Percentiles rank a stretch among this genome's conserved stretches.
Evolutionary conservation across 2,888 invertebrate genomes (phyloP).

Genomic region (Iphiclides podalirius): DNA sequence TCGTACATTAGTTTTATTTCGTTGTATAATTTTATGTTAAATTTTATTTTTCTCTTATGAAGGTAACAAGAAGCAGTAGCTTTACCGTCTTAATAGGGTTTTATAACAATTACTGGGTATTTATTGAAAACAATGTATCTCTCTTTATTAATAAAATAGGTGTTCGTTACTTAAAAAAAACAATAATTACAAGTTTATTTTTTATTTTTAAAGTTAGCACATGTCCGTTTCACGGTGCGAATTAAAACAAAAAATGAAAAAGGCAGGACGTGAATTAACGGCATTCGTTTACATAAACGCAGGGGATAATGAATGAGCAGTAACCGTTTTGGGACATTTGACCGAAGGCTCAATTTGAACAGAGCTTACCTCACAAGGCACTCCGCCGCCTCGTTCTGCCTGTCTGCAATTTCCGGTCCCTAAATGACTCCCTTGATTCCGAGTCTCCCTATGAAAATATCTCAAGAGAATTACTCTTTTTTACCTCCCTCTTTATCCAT

Average conservation of each 20-base stretch:
- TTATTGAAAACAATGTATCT: no score
- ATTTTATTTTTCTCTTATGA: no score
- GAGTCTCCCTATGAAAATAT: constrained; percentile 46
- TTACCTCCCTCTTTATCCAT: constrained; percentile 52
- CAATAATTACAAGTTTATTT: no score
- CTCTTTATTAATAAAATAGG: no score
- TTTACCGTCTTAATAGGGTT: no score
- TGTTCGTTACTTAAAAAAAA: no score
- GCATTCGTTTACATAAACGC: constrained; percentile 3
- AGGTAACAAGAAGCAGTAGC: no score
- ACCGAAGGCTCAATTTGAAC: constrained; percentile 49
- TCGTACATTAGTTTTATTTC: background rate
- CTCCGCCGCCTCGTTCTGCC: constrained; percentile 51
- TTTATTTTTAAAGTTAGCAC: no score
- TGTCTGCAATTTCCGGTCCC: constrained; percentile 47
- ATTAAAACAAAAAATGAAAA: no score
- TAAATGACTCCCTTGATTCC: constrained; percentile 54
- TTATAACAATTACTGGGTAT: no score
- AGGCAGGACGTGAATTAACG: no score
- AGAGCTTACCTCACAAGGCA: constrained; percentile 48
- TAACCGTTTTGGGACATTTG: constrained; percentile 37
- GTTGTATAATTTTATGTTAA: background rate
- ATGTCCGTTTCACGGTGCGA: no score
- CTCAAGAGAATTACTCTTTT: constrained; percentile 58
- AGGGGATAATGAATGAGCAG: constrained; percentile 15